Evolutionary conservation across 2,888 invertebrate genomes (phyloP).

Genomic region (Drosophila anceps): DNA sequence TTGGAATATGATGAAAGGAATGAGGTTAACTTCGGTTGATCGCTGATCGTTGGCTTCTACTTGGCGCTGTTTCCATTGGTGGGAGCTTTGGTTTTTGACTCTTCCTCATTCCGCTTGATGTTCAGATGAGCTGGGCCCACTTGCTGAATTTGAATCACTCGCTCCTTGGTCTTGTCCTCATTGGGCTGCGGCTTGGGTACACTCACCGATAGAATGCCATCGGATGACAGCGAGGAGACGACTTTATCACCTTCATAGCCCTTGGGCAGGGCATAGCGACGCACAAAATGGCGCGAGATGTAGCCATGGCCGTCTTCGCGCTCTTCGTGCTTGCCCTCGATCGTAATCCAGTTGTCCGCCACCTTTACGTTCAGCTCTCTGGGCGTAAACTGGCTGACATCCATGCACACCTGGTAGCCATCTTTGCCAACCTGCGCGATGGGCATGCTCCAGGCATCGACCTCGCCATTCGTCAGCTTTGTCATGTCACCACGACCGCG

Average conservation of each 20-base stretch:
- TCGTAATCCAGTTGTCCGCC: slow-evolving; percentile 89
- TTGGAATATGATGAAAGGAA: slow-evolving; percentile 7
- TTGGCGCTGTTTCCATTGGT: slow-evolving; percentile 30
- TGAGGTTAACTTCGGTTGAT: neutral
- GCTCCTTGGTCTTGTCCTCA: slow-evolving; percentile 80
- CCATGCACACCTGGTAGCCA: slow-evolving; percentile 90
- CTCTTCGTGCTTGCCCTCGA: slow-evolving; percentile 92
- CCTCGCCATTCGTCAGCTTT: slow-evolving; percentile 33
- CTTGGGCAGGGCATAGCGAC: slow-evolving; percentile 91
- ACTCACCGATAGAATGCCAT: slow-evolving; percentile 90
- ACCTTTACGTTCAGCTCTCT: slow-evolving; percentile 92
- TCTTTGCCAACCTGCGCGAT: slow-evolving; percentile 86
- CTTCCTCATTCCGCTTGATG: slow-evolving; percentile 66
- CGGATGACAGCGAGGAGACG: slow-evolving; percentile 90
- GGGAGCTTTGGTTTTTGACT: slow-evolving; percentile 1
- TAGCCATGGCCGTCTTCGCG: slow-evolving; percentile 90
- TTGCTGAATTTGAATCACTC: slow-evolving; percentile 87
- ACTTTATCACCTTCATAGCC: slow-evolving; percentile 91
- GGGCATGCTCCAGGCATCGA: slow-evolving; percentile 26
- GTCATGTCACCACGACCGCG: slow-evolving; percentile 44
- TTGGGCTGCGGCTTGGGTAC: slow-evolving; percentile 87
- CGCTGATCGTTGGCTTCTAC: neutral
- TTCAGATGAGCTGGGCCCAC: slow-evolving; percentile 87
- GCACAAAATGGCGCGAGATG: slow-evolving; percentile 91
- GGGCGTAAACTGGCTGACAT: slow-evolving; percentile 92